These are phyloP conservation scores for Glyphotaelius pellucidus DNA, from an alignment of 2,888 invertebrate genomes.

Conservation along the genomic window DNA sequence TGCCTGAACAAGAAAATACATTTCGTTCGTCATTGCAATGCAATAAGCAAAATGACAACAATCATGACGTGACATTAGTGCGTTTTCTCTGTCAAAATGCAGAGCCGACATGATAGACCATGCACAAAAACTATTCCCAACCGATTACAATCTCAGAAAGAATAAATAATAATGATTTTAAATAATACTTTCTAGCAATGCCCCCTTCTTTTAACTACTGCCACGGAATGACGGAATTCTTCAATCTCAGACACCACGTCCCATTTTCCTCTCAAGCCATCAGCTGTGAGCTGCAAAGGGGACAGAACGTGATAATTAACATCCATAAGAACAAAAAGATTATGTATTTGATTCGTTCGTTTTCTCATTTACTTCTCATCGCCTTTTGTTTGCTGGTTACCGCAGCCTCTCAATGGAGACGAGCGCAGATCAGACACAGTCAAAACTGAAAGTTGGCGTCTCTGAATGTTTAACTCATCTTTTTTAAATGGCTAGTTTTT, in stretches of 20 bases:
- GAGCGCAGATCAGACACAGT: no score
- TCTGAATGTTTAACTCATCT: neutral
- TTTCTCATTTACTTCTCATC: neutral
- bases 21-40: neutral
- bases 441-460: constrained; percentile 5
- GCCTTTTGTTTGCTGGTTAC: neutral
- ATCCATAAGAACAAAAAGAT: neutral
- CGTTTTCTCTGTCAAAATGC: neutral
- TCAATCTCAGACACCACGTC: neutral
- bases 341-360: neutral
- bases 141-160: neutral
- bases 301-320: constrained; percentile 18
- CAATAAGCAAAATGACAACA: neutral
- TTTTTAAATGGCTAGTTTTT: neutral
- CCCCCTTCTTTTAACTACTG: neutral
- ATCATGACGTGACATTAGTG: neutral
- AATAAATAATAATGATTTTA: neutral
- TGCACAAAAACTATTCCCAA: neutral
- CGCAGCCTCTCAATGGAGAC: neutral
- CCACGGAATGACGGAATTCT: neutral
- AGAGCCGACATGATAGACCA: neutral
- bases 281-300: neutral
- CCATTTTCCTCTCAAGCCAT: neutral
- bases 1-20: neutral
- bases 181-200: neutral